Evolutionary conservation across 1,140 invertebrate species (phyloP), one percentile per base, ranked within the genome.

Genomic region (Halictus rubicundus): DNA sequence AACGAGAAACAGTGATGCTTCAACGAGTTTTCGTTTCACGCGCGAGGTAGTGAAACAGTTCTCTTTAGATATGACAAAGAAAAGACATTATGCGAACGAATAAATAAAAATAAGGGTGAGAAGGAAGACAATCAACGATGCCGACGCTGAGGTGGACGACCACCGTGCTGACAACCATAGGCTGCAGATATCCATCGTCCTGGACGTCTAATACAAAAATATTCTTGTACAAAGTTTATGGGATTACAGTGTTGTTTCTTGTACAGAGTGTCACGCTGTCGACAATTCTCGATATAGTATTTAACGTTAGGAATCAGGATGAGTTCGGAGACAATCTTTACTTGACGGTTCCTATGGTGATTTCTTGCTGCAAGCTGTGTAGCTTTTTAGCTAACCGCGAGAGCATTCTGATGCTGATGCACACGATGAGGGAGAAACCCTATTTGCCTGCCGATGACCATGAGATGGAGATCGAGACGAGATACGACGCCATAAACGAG

Each of bases 291-390:
- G 64, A 75, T 42, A n/a, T 79, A 25, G 46, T 66, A 32, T 32
- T 79, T 5, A 63, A 21, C 27, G 82, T 81, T 8, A 49, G 68
- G 9, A 80, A 74, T 66, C 37, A 77, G 2, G 66, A 85, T 0
- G 66, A 80, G 2, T 72, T 88, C 0, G 73, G 79, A 0, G 78
- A 86, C 27, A 89, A 84, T 73, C 68, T 86, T 2, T 66, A 42
- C 64, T 1, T 23, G 12, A 66, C n/a, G 5, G 21, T 23, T 4
- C 19, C 21, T 4, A 66, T 87, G 12, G 32, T 80, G 0, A 80
- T 79, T 10, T 72, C 60, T 7, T 73, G 68, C 14, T 74, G 57
- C 0, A 89, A 89, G 72, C 39, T 82, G 3, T 16, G 42, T 4
- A 84, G 78, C 16, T 12, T 89, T 12, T n/a, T 80, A 23, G 9